A percentile compares a stretch with the other conserved stretches of the same genome.
Evolutionary conservation across 2,797 vertebrate species (phyloP).

Genomic region (Coendou prehensilis): DNA sequence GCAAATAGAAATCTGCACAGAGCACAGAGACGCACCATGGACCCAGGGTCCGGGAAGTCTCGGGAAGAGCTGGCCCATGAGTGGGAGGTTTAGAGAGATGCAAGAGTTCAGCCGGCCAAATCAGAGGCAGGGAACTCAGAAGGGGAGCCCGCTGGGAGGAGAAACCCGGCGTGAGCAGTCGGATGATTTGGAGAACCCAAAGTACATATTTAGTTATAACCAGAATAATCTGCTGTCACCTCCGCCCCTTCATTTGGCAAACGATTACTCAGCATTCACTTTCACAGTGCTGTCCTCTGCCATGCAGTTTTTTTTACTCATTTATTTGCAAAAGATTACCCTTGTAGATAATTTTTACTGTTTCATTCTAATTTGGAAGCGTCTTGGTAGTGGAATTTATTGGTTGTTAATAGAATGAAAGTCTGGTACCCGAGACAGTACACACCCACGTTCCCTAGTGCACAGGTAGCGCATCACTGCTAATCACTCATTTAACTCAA

Average conservation of each 20-base stretch:
- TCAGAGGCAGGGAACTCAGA: neutral
- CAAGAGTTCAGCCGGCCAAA: neutral
- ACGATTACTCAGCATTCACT: neutral
- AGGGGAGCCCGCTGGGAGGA: neutral
- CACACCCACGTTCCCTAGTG: neutral
- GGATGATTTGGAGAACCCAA: neutral
- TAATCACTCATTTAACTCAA: neutral
- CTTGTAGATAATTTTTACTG: neutral
- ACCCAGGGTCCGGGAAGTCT: neutral
- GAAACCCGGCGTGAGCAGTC: fast-evolving
- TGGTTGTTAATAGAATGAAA: neutral
- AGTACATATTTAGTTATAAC: neutral
- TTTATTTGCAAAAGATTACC: slow-evolving; percentile 26
- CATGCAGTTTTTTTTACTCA: neutral
- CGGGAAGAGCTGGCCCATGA: neutral
- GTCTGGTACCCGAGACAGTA: neutral
- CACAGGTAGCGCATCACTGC: neutral
- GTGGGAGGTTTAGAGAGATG: neutral
- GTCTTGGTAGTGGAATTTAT: slow-evolving; percentile 1
- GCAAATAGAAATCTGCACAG: neutral
- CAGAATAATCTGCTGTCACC: neutral
- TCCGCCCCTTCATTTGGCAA: neutral
- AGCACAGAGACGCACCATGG: neutral
- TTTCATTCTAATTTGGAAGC: slow-evolving; percentile 3
- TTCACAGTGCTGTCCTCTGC: neutral